phyloP scores from a whole-genome alignment of 2,113 vertebrate genomes.

The Leptobrachium ailaonicum region DNA sequence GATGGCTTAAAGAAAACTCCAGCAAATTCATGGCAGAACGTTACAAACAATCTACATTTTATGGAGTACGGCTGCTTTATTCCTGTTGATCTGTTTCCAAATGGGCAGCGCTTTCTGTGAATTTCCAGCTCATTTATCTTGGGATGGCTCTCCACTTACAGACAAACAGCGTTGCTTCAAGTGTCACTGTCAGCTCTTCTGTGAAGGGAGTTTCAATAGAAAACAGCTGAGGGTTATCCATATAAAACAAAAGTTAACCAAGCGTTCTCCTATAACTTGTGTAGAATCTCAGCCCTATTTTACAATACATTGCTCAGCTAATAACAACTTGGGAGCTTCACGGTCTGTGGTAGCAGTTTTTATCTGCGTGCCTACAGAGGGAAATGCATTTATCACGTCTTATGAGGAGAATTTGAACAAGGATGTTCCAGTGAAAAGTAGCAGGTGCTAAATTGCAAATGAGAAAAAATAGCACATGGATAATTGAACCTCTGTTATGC shows the following conservation, averaged over 20 bases:
- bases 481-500: neutral
- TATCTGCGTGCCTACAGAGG: neutral
- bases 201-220: conserved; percentile 14
- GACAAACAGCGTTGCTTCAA: neutral
- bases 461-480: neutral
- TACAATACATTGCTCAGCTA: conserved; percentile 35
- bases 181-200: neutral
- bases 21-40: conserved; percentile 20
- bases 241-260: conserved; percentile 17
- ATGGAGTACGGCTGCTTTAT: conserved; percentile 32
- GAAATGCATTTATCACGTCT: neutral
- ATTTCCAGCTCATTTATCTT: conserved; percentile 30
- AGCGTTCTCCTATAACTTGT: conserved; percentile 12
- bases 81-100: conserved; percentile 24
- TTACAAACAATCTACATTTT: conserved; percentile 38
- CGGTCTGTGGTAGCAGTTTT: conserved; percentile 10
- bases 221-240: conserved; percentile 31
- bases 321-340: conserved; percentile 11
- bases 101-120: conserved; percentile 12
- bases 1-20: conserved; percentile 22
- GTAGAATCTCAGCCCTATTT: conserved; percentile 20
- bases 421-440: neutral
- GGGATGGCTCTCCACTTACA: conserved; percentile 10
- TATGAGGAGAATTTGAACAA: conserved; percentile 2
- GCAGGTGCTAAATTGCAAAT: conserved; percentile 15